phyloP scores from a whole-genome alignment of 2,888 invertebrate genomes.

The Amphipyra tragopoginis region DNA sequence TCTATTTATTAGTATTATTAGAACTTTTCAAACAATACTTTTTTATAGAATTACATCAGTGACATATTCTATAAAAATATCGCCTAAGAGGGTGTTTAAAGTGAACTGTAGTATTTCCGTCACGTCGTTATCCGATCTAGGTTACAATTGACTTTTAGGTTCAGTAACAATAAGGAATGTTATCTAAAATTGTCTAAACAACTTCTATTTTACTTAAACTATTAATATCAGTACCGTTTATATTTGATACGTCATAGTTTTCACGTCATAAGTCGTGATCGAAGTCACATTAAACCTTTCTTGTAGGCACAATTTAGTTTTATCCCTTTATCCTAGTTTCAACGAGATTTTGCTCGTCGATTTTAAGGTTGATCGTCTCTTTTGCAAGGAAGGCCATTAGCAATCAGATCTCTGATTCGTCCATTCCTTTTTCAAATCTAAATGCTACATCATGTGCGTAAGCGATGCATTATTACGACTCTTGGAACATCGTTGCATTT shows the following conservation, averaged over 20 bases:
- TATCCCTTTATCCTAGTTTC: slow-evolving; percentile 37
- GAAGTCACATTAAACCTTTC: slow-evolving; percentile 38
- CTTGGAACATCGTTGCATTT: slow-evolving; percentile 55
- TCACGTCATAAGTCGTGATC: slow-evolving; percentile 41
- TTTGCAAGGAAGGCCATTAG: slow-evolving; percentile 24
- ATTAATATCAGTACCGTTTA: slow-evolving; percentile 42
- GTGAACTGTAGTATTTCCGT: neutral
- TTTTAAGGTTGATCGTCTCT: slow-evolving; percentile 31
- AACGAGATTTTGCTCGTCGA: slow-evolving; percentile 28
- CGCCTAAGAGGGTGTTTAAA: neutral
- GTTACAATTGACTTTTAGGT: slow-evolving; percentile 26
- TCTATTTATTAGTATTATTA: slow-evolving; percentile 28
- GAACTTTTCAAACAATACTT: neutral
- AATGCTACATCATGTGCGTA: slow-evolving; percentile 72
- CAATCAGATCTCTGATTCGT: slow-evolving; percentile 43
- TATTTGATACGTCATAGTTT: slow-evolving; percentile 41
- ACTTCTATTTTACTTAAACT: slow-evolving; percentile 35
- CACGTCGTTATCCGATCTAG: slow-evolving; percentile 10
- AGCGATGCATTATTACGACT: slow-evolving; percentile 57
- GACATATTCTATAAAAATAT: too few relatives aligned
- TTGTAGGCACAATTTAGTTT: slow-evolving; percentile 55
- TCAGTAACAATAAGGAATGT: slow-evolving; percentile 23
- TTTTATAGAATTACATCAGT: neutral
- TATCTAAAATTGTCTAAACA: slow-evolving; percentile 33
- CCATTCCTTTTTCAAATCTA: slow-evolving; percentile 53